Evolutionary conservation across 2,888 invertebrate species (phyloP), one percentile per base, ranked within the genome.

Genomic region (Crossocerus cetratus): DNA sequence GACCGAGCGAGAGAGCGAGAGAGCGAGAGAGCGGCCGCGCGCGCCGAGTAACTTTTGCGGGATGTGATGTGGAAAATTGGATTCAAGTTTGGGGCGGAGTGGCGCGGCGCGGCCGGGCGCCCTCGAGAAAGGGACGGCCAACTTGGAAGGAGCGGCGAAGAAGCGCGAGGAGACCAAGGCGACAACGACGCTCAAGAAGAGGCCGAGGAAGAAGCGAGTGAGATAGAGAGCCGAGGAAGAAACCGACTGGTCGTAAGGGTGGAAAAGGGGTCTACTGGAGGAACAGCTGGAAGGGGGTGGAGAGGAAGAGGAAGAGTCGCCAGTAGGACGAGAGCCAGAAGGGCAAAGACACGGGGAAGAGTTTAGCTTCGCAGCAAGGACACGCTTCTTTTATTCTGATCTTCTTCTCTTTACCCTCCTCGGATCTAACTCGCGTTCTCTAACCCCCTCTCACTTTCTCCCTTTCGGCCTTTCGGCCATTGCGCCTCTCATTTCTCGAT

Each of bases 31-130:
- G 8, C 32, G 32, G 32, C 32, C 32, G 72, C 69, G 72, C 76
- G 32, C 78, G 79, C 80, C 82, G 82, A 87, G 86, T 86, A 87
- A 86, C 86, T 86, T 86, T 87, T 86, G 87, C 86, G 85, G 86
- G 86, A 86, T 86, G 85, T 85, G 86, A 86, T 86, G 86, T 86
- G 86, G 86, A 86, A 86, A 86, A 86, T 86, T 86, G 86, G 86
- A 86, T 86, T 86, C 86, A 86, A 86, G 86, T 86, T 87, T 84
- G 82, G 86, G 82, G 80, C 79, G 79, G 77, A 73, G 67, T 57
- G 59, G 69, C 11, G 54, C 44, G 59, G 64, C n/a, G 64, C 44
- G 63, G 80, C 73, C 68, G 76, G 58, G 66, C 73, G 67, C 69
- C 42, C 64, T 43, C 43, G 49, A 64, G 69, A 68, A 67, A 63